Percentiles rank a stretch among this genome's conserved stretches.
Evolutionary conservation across 2,113 vertebrate species (phyloP).

Genomic region (Petaurus breviceps): DNA sequence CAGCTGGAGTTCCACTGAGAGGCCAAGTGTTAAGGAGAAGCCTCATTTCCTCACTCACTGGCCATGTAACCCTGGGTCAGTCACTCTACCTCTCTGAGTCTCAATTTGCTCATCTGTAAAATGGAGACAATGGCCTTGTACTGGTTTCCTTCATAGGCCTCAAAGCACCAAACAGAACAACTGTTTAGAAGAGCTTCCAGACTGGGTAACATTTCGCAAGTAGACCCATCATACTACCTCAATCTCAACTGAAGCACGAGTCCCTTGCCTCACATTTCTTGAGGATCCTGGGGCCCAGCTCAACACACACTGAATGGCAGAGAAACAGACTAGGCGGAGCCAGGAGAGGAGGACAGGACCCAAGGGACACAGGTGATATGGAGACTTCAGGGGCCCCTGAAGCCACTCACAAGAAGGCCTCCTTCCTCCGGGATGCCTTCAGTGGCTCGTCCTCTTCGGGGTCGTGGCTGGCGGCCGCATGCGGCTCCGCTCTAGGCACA

Average conservation of each 20-base stretch:
- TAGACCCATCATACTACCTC: neutral
- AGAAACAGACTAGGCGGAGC: neutral
- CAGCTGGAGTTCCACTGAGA: neutral
- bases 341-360: neutral
- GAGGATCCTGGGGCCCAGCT: neutral
- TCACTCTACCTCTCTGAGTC: neutral
- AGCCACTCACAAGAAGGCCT: conserved; percentile 92
- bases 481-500: conserved; percentile 85
- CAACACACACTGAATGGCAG: neutral
- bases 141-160: neutral
- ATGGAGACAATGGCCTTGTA: neutral
- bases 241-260: neutral
- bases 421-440: conserved; percentile 88
- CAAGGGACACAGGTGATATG: neutral
- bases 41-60: neutral
- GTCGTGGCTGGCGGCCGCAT: conserved; percentile 84
- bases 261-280: neutral
- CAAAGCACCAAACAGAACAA: neutral
- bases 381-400: fast-evolving
- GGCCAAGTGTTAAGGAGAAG: neutral
- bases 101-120: neutral
- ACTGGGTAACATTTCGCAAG: neutral
- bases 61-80: neutral
- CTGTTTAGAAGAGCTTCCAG: neutral
- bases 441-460: conserved; percentile 87